Evolutionary conservation across 2,888 invertebrate genomes (phyloP).

Genomic region (Himalopsyche japonica): DNA sequence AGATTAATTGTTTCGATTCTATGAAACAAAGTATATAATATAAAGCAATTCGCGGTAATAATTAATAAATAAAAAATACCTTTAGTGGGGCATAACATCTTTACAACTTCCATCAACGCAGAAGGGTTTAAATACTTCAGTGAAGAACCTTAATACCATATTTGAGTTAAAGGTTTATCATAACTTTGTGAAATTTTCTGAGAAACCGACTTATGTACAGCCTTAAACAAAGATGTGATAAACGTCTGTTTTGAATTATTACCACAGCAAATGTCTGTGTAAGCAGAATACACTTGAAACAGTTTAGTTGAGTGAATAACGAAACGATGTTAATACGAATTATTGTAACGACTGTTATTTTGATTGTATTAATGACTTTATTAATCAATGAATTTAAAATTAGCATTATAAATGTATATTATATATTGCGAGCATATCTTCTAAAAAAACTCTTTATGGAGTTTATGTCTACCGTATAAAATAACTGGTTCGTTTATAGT

Average conservation of each 20-base stretch:
- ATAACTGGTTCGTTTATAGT: too few species aligned
- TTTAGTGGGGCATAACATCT: background rate
- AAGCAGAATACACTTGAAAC: background rate
- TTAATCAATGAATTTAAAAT: too few species aligned
- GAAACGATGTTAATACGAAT: too few species aligned
- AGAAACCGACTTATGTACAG: background rate
- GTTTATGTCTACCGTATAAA: too few species aligned
- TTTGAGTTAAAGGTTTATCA: background rate
- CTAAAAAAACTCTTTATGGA: too few species aligned
- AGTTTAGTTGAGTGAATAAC: background rate
- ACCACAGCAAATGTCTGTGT: background rate
- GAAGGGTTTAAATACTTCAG: background rate
- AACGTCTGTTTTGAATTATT: background rate
- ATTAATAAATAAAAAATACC: background rate
- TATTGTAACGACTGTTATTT: too few species aligned
- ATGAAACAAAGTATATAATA: background rate
- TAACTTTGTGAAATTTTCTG: background rate
- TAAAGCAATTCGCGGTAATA: background rate
- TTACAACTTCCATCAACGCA: background rate
- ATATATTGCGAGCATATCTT: too few species aligned
- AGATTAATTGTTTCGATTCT: background rate
- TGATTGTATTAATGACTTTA: too few species aligned
- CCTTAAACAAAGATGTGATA: background rate
- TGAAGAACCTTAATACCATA: background rate
- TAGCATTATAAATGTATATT: too few species aligned